Conservation (phyloP, 1,140 invertebrate species). For the Neodiprion fabricii region DNA sequence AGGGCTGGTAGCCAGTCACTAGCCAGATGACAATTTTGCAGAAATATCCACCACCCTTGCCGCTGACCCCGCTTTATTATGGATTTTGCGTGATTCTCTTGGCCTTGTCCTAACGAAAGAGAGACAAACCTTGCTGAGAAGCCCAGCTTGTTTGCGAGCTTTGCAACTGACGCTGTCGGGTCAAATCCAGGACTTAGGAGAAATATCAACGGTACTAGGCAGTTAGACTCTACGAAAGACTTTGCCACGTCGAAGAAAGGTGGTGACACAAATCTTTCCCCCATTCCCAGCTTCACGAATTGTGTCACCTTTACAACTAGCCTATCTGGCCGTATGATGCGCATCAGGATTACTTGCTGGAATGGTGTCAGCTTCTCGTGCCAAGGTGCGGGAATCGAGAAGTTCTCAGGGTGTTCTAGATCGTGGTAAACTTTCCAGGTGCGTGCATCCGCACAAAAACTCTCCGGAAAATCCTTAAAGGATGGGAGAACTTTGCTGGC, state of each 20-base stretch:
- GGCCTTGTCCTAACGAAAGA: slow-evolving; percentile 70
- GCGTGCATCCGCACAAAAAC: slow-evolving; percentile 50
- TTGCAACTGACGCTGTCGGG: slow-evolving; percentile 62
- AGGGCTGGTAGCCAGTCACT: slow-evolving; percentile 64
- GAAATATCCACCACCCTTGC: slow-evolving; percentile 69
- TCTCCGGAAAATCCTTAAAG: slow-evolving; percentile 57
- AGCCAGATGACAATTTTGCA: slow-evolving; percentile 79
- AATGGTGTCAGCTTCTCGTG: slow-evolving; percentile 61
- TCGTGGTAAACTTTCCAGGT: slow-evolving; percentile 65
- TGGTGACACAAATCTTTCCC: slow-evolving; percentile 64
- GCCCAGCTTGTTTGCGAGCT: slow-evolving; percentile 67
- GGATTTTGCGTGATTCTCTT: slow-evolving; percentile 63
- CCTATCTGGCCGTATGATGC: slow-evolving; percentile 69
- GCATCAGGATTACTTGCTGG: slow-evolving; percentile 67
- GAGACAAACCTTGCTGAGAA: slow-evolving; percentile 66
- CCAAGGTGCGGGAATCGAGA: slow-evolving; percentile 58
- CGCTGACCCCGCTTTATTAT: slow-evolving; percentile 64
- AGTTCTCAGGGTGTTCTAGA: slow-evolving; percentile 47
- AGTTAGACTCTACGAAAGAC: slow-evolving; percentile 69
- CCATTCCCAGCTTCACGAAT: slow-evolving; percentile 63
- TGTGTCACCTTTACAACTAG: slow-evolving; percentile 46
- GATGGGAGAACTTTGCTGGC: slow-evolving; percentile 57
- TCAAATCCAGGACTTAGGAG: slow-evolving; percentile 70
- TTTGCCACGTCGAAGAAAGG: slow-evolving; percentile 67
- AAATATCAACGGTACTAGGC: slow-evolving; percentile 70